phyloP scores from a whole-genome alignment of 2,113 vertebrate genomes.

The Eretmochelys imbricata region DNA sequence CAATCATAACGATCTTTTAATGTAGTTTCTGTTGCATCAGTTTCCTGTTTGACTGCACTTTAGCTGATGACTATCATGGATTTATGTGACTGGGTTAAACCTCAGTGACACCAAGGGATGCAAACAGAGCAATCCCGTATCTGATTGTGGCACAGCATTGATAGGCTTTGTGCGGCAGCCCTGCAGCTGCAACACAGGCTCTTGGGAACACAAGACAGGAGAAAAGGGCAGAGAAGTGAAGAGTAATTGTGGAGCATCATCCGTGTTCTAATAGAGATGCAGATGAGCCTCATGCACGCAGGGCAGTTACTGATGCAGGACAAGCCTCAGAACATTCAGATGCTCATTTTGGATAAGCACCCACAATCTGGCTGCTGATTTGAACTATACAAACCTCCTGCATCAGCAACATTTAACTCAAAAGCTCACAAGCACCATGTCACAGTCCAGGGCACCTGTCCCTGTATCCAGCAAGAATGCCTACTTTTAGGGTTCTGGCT shows the following conservation, averaged over 20 bases:
- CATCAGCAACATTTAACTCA: background rate
- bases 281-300: background rate
- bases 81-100: background rate
- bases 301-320: background rate
- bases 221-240: background rate
- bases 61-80: background rate
- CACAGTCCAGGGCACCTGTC: background rate
- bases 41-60: background rate
- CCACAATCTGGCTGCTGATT: background rate
- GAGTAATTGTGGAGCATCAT: background rate
- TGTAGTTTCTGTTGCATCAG: background rate
- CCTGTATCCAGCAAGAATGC: background rate
- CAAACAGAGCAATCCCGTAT: background rate
- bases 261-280: rapidly evolving
- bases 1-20: rapidly evolving
- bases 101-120: background rate
- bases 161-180: rapidly evolving
- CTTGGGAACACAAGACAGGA: background rate
- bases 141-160: rapidly evolving
- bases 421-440: background rate
- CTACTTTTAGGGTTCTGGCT: background rate
- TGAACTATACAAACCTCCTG: background rate
- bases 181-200: background rate
- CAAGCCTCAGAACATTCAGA: background rate
- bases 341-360: background rate